Evolutionary conservation across 2,797 vertebrate species (phyloP).

Genomic region (Takifugu rubripes): DNA sequence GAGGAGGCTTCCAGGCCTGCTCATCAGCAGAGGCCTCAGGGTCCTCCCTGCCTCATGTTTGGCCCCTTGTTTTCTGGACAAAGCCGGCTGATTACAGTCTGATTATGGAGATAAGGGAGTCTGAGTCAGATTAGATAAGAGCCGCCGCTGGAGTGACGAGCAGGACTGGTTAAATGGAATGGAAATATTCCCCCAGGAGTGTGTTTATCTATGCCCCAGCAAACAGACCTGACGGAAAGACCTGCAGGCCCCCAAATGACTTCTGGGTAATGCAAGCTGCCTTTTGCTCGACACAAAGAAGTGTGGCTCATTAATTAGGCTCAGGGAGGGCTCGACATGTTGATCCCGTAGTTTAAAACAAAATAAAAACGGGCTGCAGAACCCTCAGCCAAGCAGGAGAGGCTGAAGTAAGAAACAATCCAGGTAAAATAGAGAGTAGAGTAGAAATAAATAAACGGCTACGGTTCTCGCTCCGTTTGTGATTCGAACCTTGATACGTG

Average conservation of each 20-base stretch:
- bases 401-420: no score
- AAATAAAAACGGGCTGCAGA: no score
- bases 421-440: no score
- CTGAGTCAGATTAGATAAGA: constrained; percentile 50
- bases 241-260: background rate
- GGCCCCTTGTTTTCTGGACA: constrained; percentile 71
- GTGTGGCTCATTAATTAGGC: no score
- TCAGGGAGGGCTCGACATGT: no score
- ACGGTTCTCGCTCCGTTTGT: no score
- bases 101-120: constrained; percentile 61
- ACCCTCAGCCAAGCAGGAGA: no score
- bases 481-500: no score
- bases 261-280: background rate
- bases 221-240: constrained; percentile 5
- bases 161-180: constrained; percentile 24
- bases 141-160: constrained; percentile 32
- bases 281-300: no score
- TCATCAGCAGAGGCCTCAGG: constrained; percentile 29
- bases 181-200: constrained; percentile 1
- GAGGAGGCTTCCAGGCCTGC: constrained; percentile 46
- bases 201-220: constrained; percentile 10
- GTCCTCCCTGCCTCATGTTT: constrained; percentile 47
- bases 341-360: no score
- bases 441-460: no score
- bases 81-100: constrained; percentile 63